Evolutionary conservation across 2,113 vertebrate species (phyloP).

Genomic region (Galbula dea): DNA sequence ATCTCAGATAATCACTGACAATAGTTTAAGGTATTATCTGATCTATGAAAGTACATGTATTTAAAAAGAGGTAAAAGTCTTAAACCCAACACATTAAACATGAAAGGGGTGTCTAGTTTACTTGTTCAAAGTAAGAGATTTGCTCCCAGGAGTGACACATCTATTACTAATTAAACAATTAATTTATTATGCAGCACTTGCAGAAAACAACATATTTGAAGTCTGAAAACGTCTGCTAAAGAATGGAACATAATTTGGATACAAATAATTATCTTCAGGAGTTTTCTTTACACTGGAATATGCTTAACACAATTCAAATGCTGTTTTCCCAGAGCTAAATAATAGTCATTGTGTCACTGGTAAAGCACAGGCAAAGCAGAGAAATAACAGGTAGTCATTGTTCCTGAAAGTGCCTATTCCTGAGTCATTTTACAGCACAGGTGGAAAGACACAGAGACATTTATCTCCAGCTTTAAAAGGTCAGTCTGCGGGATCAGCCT

Average conservation of each 20-base stretch:
- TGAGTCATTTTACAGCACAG: background rate
- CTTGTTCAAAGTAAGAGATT: constrained; percentile 64
- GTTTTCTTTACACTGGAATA: constrained; percentile 56
- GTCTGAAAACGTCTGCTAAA: constrained; percentile 65
- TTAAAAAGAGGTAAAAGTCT: constrained; percentile 72
- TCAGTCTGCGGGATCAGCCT: background rate
- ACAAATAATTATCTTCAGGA: constrained; percentile 62
- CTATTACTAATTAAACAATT: constrained; percentile 72
- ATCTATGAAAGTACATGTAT: constrained; percentile 72
- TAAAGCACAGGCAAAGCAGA: background rate
- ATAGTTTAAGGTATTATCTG: constrained; percentile 78
- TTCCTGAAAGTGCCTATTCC: background rate
- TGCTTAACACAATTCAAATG: constrained; percentile 26
- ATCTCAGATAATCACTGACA: constrained; percentile 77
- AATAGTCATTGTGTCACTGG: background rate
- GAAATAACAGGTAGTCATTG: background rate
- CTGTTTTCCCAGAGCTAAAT: background rate
- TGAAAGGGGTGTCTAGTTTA: constrained; percentile 62
- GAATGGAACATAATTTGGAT: constrained; percentile 71
- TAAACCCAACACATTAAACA: constrained; percentile 72
- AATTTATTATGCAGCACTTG: constrained; percentile 69
- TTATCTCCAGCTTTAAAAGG: background rate
- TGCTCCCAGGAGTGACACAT: constrained; percentile 63
- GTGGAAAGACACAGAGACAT: background rate
- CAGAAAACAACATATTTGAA: constrained; percentile 71